phyloP scores from a whole-genome alignment of 2,888 invertebrate genomes.

The Hanleya hanleyi region DNA sequence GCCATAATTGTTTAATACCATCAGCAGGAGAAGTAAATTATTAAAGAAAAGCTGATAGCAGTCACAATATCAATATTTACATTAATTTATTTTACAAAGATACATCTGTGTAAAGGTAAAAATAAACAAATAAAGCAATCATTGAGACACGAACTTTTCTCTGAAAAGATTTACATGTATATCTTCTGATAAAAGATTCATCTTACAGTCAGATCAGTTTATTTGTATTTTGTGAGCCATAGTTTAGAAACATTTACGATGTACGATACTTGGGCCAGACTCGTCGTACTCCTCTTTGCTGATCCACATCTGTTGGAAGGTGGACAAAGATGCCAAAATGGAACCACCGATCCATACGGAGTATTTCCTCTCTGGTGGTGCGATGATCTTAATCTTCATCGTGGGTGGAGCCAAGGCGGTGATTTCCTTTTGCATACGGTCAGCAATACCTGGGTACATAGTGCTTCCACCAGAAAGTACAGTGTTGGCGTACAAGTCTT shows the following conservation, averaged over 20 bases:
- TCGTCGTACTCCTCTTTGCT: slow-evolving; percentile 62
- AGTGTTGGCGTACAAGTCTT: slow-evolving; percentile 72
- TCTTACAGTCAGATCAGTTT: too few species aligned
- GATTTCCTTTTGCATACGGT: slow-evolving; percentile 98
- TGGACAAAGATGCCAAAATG: slow-evolving; percentile 64
- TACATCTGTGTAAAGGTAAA: too few species aligned
- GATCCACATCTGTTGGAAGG: slow-evolving; percentile 69
- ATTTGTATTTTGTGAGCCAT: too few species aligned
- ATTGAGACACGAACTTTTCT: too few species aligned
- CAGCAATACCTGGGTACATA: slow-evolving; percentile 97
- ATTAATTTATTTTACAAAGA: too few species aligned
- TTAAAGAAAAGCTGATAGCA: too few species aligned
- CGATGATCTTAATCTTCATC: slow-evolving; percentile 78
- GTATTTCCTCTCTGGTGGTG: slow-evolving; percentile 69
- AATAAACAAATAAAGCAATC: too few species aligned
- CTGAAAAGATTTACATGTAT: too few species aligned
- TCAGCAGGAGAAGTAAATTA: too few species aligned
- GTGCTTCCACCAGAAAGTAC: slow-evolving; percentile 93
- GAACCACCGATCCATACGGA: slow-evolving; percentile 69
- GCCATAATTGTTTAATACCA: too few species aligned
- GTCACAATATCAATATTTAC: too few species aligned
- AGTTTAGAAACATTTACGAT: slow-evolving; percentile 84
- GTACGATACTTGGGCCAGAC: slow-evolving; percentile 80
- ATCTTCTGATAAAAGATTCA: too few species aligned
- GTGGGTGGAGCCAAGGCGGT: slow-evolving; percentile 83